Percentiles rank a stretch among this genome's conserved stretches.
Evolutionary conservation across 2,888 invertebrate genomes (phyloP).

Genomic region (Taenaris catops): DNA sequence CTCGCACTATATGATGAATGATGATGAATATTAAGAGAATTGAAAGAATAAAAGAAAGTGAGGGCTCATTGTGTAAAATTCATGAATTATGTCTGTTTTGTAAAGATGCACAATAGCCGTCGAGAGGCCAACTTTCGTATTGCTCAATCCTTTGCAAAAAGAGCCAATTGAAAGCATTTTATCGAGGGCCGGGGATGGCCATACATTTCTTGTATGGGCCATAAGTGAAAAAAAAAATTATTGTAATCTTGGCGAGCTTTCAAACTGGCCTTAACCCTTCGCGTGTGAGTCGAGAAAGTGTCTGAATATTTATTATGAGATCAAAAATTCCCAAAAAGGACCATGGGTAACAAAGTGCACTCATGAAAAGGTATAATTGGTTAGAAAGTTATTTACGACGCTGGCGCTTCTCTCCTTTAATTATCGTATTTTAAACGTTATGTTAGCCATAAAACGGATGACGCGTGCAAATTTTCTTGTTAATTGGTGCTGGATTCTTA

Average conservation of each 20-base stretch:
- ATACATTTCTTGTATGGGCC: too few relatives aligned
- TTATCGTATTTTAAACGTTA: constrained; percentile 34
- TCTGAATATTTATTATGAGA: constrained; percentile 62
- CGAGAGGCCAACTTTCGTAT: constrained; percentile 58
- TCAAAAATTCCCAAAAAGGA: constrained; percentile 42
- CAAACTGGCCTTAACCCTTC: constrained; percentile 35
- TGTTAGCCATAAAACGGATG: constrained; percentile 42
- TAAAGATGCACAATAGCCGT: constrained; percentile 33
- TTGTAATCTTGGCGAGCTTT: too few relatives aligned
- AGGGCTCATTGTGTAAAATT: constrained; percentile 24
- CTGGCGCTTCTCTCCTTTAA: constrained; percentile 31
- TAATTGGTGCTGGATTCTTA: constrained; percentile 27
- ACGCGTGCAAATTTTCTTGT: constrained; percentile 41
- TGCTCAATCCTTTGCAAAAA: constrained; percentile 46
- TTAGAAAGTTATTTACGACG: constrained; percentile 56
- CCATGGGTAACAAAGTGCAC: constrained; percentile 38
- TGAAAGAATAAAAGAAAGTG: constrained; percentile 23
- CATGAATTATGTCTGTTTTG: constrained; percentile 25
- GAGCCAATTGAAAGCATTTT: constrained; percentile 46
- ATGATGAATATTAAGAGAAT: constrained; percentile 1
- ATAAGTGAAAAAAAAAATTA: too few relatives aligned
- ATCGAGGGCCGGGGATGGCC: too few relatives aligned
- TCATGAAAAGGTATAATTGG: constrained; percentile 50
- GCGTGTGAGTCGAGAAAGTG: constrained; percentile 55
- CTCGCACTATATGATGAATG: background rate